These are phyloP conservation scores for Muntiacus muntjak DNA, from an alignment of 2,113 vertebrate genomes.

Conservation along the genomic window DNA sequence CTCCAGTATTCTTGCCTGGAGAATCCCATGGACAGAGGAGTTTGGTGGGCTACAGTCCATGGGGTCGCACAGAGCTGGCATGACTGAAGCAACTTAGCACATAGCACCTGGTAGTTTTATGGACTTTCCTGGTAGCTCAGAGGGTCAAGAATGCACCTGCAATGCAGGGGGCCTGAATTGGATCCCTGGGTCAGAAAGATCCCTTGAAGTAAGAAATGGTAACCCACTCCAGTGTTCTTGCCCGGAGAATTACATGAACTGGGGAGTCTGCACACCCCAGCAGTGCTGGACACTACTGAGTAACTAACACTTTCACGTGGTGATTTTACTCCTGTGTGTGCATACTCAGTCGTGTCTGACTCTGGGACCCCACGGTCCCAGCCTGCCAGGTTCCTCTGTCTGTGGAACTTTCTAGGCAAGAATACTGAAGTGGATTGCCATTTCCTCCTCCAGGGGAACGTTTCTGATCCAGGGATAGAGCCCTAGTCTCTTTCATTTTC, in stretches of 20 bases:
- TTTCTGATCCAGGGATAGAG: background rate
- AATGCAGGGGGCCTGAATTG: background rate
- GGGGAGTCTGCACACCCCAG: background rate
- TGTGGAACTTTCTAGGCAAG: background rate
- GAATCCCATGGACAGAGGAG: background rate
- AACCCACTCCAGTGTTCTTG: background rate
- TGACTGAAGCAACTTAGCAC: background rate
- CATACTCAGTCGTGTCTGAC: background rate
- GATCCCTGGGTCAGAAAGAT: background rate
- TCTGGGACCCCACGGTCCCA: background rate
- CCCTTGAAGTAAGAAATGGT: background rate
- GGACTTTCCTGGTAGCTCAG: background rate
- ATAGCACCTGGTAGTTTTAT: background rate
- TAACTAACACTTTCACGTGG: background rate
- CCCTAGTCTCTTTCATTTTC: background rate
- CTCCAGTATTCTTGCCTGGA: background rate
- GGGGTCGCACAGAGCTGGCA: background rate
- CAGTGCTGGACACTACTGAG: background rate
- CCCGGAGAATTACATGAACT: background rate
- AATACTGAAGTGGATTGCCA: background rate
- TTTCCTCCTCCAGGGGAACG: background rate
- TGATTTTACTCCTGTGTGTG: background rate
- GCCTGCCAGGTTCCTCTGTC: background rate
- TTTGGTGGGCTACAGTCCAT: background rate
- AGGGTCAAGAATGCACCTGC: background rate